Conservation (phyloP, 2,797 vertebrate genomes). For the Mycteria americana region DNA sequence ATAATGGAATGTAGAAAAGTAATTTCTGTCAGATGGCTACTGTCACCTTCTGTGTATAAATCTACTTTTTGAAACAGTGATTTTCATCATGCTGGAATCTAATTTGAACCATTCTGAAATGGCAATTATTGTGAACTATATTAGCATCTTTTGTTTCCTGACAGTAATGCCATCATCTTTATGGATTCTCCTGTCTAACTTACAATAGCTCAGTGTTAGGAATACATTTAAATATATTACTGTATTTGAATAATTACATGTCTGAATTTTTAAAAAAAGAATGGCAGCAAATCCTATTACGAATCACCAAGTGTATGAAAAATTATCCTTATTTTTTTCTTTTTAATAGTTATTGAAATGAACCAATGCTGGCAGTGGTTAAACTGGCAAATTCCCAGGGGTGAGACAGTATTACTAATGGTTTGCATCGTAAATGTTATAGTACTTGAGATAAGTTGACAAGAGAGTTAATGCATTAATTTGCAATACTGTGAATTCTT, state of each 20-base stretch:
- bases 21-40: neutral
- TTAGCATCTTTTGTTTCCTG: neutral
- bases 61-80: neutral
- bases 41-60: neutral
- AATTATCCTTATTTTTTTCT: neutral
- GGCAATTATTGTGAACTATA: neutral
- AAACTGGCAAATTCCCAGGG: neutral
- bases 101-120: neutral
- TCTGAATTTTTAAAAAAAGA: neutral
- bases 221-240: neutral
- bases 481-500: neutral
- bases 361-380: neutral
- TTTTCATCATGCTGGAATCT: neutral
- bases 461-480: neutral
- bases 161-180: neutral
- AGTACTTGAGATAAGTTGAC: neutral
- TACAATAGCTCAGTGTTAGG: neutral
- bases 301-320: neutral
- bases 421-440: neutral
- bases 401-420: neutral
- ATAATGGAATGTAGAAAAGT: neutral
- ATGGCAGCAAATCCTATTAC: neutral
- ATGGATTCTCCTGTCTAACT: neutral
- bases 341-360: neutral
- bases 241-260: neutral